These are phyloP conservation scores for Pseudolaguvia tuberculata DNA, from an alignment of 2,113 vertebrate genomes.

Conservation along the genomic window DNA sequence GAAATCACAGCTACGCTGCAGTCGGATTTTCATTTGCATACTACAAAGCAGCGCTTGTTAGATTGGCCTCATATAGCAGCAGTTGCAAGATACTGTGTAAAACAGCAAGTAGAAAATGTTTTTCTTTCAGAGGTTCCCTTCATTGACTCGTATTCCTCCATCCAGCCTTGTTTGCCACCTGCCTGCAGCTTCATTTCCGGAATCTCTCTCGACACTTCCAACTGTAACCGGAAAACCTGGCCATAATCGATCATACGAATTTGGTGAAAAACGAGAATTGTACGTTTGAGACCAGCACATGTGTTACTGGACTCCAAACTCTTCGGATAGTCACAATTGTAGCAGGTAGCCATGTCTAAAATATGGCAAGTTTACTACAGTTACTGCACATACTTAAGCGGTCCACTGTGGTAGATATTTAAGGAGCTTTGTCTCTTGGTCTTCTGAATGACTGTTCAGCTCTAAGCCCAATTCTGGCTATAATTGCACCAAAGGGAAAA, in stretches of 20 bases:
- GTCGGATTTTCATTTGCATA: constrained; percentile 36
- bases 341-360: neutral
- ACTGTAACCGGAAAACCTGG: no score
- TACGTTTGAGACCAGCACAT: no score
- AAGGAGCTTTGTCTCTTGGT: neutral
- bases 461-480: constrained; percentile 19
- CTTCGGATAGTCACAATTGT: no score
- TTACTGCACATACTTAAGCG: neutral
- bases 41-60: constrained; percentile 48
- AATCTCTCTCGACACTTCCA: no score
- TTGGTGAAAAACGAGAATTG: no score
- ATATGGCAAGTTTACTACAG: neutral
- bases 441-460: neutral
- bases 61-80: neutral
- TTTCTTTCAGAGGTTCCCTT: no score
- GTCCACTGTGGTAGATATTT: neutral
- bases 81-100: neutral
- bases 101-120: neutral
- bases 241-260: no score
- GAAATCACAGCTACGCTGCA: constrained; percentile 38
- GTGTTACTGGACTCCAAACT: no score
- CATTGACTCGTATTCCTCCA: no score
- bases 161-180: no score
- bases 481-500: constrained; percentile 8
- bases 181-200: no score